Base-by-base conservation (phyloP, 2,113 vertebrate species). In the Calidris pugnax region DNA sequence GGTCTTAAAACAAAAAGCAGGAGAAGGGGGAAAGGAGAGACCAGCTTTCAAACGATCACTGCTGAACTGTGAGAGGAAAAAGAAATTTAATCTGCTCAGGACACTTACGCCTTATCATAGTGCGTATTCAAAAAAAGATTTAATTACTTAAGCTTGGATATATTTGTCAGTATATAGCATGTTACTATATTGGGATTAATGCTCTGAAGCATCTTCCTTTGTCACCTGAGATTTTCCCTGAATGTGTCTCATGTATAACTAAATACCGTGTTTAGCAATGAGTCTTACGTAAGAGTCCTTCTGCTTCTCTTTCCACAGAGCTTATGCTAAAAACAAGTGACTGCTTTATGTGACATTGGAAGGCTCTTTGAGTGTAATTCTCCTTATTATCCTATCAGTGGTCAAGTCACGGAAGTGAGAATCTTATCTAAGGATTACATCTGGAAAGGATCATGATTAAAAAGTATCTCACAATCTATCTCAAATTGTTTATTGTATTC, bases 161-260 rank as follows among this genome's bases (percentile, higher is more conserved):
- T 96, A 95, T 95, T 97, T 96, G 92, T 97, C 96, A 96, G 92
- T 96, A 96, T 95, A 95, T 96, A 64, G 91, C 63, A 80, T 87
- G 97, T 88, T 97, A 92, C 97, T 97, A 97, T 98, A 97, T 96
- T 96, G 94, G 96, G 96, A 97, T 97, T 97, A 98, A 97, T 97
- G 93, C 94, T 93, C 93, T 91, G 94, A 96, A 93, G 93, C 62
- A 96, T 96, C 96, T 96, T 85, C 41, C 35, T 94, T 94, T 96
- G 95, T 96, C 97, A 98, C 96, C 97, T 94, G 95, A 97, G 95
- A 97, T 97, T 97, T 97, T 97, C 95, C 81, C 84, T 62, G 76
- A 97, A 93, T 79, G 87, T 72, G 48, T 81, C 91, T 97, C 90
- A 90, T 87, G 78, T 96, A 94, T 85, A 93, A 72, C 88, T 95